Conservation (phyloP, 2,113 vertebrate genomes). For the Menidia beryllina region DNA sequence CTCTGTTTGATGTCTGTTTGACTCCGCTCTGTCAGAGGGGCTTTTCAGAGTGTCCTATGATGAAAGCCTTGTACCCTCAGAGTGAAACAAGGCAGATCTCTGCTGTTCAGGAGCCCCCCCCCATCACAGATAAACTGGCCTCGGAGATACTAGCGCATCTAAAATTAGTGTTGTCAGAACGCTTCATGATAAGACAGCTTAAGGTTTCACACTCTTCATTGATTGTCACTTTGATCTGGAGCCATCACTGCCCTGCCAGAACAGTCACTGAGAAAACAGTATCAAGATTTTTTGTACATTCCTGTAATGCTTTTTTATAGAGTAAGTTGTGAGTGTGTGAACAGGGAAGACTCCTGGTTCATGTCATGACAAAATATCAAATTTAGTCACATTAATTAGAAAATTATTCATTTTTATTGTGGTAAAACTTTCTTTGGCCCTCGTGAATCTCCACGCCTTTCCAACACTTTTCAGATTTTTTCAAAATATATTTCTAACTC, state of each 20-base stretch:
- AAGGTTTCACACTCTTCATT: conserved; percentile 59
- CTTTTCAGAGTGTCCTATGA: conserved; percentile 69
- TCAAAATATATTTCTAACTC: no score
- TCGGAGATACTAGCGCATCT: conserved; percentile 63
- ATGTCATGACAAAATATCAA: no score
- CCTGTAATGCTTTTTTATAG: no score
- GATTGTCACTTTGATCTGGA: conserved; percentile 54
- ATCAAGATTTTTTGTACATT: not conserved
- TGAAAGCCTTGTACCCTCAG: conserved; percentile 56
- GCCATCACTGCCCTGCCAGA: not conserved
- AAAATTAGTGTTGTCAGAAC: conserved; percentile 73
- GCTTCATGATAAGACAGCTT: conserved; percentile 58
- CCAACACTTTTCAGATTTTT: no score
- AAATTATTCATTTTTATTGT: no score
- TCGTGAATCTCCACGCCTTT: no score
- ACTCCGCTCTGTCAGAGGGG: conserved; percentile 43
- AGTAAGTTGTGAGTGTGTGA: no score
- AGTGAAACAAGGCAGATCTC: conserved; percentile 46
- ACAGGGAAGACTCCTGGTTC: no score
- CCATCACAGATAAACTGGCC: conserved; percentile 62
- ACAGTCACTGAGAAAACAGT: conserved; percentile 5
- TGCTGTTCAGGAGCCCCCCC: conserved; percentile 17
- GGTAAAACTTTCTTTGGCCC: no score
- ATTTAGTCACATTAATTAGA: no score
- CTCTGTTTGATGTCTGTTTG: conserved; percentile 24